Evolutionary conservation across 92 coral and sea anemone genomes (phyloP), one percentile per base, ranked within the genome.

Genomic region (Muricea muricata): DNA sequence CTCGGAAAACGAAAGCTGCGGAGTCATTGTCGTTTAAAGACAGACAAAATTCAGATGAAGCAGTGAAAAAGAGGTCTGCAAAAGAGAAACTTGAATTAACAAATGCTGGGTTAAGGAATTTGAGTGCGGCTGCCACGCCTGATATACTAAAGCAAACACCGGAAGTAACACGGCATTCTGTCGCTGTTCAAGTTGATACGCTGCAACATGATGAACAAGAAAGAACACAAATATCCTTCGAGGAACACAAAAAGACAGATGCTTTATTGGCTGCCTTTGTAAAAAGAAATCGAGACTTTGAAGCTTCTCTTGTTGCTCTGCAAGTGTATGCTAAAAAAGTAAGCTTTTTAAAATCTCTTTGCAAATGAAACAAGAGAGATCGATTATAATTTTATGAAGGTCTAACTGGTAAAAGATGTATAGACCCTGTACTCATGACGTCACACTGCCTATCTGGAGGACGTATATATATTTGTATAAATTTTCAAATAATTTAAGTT

Each of bases 81-180:
- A 57, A 57, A 35, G 71, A 78, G 15, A 78, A 55, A 29, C 26
- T 42, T 24, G 83, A 78, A 52, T 37, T n/a, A 9, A 33, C 48
- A 17, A 65, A 23, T 41, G 21, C 25, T 75, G 20, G 17, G 0
- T n/a, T 31, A 29, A 50, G 10, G 58, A 78, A 21, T 23, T 58
- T 78, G 21, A 78, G 33, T 40, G 37, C 69, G 71, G 85, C 92
- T 50, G 83, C 40, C 20, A 90, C 97, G 5, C 99, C 99, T 18
- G 99, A 97, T 85, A 89, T 97, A 52, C 85, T 97, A 29, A 93
- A 92, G 18, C 93, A 93, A 68, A 95, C 94, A 10, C 87, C 92
- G 7, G 92, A 90, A 75, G 88, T 89, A 30, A 84, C 81, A 41
- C 79, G 76, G 67, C 93, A 87, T 41, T 92, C 98, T 10, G 93